phyloP scores from a whole-genome alignment of 53 echinoderm and acorn worm species.

The Antedon mediterranea region DNA sequence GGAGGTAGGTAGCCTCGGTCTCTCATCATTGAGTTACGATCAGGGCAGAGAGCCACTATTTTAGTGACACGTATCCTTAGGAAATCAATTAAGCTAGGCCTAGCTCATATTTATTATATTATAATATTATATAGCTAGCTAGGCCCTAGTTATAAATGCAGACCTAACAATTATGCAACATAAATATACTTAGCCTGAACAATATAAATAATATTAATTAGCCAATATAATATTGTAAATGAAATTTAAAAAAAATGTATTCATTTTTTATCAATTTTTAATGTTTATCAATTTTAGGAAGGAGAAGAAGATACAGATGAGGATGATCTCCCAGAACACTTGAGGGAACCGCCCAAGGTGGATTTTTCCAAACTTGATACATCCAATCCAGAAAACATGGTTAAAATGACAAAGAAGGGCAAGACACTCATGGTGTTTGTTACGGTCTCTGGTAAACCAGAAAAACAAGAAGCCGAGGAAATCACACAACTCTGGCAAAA shows the following conservation, averaged over 20 bases:
- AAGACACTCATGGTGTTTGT: slow-evolving; percentile 93
- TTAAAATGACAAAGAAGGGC: slow-evolving; percentile 89
- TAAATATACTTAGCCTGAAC: too few species aligned
- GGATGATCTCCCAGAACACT: slow-evolving; percentile 69
- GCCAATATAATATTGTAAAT: too few species aligned
- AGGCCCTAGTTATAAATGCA: too few species aligned
- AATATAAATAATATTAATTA: too few species aligned
- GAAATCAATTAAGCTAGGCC: too few species aligned
- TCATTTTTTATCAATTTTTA: not conserved
- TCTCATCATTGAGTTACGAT: not conserved
- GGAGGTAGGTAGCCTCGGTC: slow-evolving; percentile 44
- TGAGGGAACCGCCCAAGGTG: slow-evolving; percentile 42
- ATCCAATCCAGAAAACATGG: slow-evolving; percentile 50
- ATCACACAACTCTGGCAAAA: slow-evolving; percentile 69
- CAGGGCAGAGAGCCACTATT: not conserved
- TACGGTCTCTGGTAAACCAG: slow-evolving; percentile 55
- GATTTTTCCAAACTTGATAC: slow-evolving; percentile 70
- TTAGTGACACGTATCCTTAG: not conserved
- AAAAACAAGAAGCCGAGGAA: slow-evolving; percentile 58
- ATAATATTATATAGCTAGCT: too few species aligned
- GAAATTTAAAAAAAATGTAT: too few species aligned
- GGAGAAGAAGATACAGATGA: slow-evolving; percentile 74
- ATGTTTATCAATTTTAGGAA: slow-evolving; percentile 27
- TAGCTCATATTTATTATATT: too few species aligned
- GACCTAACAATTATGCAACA: too few species aligned